Percentiles rank a stretch among this genome's conserved stretches.
phyloP scores from a whole-genome alignment of 2,888 invertebrate species.

The Timema cristinae region DNA sequence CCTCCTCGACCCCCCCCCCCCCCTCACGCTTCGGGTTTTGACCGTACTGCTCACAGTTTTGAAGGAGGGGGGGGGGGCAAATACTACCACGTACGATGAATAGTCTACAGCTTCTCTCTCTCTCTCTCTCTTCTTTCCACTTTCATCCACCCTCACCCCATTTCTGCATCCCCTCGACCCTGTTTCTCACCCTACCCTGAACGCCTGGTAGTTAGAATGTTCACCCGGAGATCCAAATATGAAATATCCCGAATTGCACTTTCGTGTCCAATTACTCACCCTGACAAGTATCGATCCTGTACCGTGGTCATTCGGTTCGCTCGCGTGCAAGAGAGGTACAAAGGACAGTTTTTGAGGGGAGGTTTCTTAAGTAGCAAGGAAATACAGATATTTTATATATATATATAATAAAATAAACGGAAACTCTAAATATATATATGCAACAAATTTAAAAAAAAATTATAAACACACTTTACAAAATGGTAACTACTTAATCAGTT shows the following conservation, averaged over 20 bases:
- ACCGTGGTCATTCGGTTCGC: too few species aligned
- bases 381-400: too few species aligned
- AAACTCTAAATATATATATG: too few species aligned
- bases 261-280: conserved; percentile 32
- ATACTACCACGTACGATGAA: conserved; percentile 6
- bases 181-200: too few species aligned
- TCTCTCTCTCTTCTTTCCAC: neutral
- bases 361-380: too few species aligned
- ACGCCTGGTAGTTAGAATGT: conserved; percentile 23
- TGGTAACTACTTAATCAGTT: too few species aligned
- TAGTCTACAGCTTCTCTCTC: neutral
- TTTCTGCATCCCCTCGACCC: neutral
- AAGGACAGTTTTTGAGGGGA: too few species aligned
- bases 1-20: neutral
- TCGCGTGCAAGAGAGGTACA: too few species aligned
- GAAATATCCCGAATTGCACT: conserved; percentile 31
- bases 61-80: neutral
- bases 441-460: too few species aligned
- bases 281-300: conserved; percentile 28
- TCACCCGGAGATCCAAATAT: conserved; percentile 28
- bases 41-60: conserved; percentile 5
- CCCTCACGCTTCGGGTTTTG: conserved; percentile 16
- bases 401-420: too few species aligned
- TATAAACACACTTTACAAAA: too few species aligned
- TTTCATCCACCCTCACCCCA: neutral